phyloP scores from a whole-genome alignment of 2,888 invertebrate genomes.

The Heteromyza rotundicornis region DNA sequence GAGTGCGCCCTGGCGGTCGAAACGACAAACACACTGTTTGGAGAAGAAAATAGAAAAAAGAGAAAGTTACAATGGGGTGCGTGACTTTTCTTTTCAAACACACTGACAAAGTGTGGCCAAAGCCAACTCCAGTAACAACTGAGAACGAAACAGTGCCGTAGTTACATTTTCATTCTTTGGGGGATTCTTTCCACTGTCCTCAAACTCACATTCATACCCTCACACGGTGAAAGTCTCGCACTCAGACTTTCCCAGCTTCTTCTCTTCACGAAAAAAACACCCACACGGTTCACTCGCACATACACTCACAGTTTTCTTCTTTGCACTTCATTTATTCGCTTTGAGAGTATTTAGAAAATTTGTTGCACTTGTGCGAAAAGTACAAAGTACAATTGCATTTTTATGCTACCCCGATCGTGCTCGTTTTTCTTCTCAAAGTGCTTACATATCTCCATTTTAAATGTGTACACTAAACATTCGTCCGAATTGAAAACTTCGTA shows the following conservation, averaged over 20 bases:
- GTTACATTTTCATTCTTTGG: no score
- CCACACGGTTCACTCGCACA: neutral
- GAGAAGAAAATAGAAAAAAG: neutral
- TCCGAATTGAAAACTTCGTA: no score
- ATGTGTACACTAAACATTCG: no score
- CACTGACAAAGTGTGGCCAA: neutral
- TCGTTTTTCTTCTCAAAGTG: no score
- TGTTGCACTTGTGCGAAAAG: slow-evolving; percentile 12
- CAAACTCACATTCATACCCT: no score
- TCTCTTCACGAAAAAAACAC: neutral
- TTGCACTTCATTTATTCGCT: slow-evolving; percentile 11
- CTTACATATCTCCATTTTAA: no score
- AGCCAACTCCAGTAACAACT: neutral
- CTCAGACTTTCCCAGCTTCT: no score
- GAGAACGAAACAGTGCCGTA: no score
- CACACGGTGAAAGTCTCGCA: no score
- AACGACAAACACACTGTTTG: slow-evolving; percentile 74
- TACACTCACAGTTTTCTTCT: neutral
- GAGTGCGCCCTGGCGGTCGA: slow-evolving; percentile 74
- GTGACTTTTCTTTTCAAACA: neutral
- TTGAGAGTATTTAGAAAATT: slow-evolving; percentile 16
- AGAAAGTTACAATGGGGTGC: neutral
- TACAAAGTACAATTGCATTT: no score
- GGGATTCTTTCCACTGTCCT: no score
- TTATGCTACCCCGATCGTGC: no score